These are phyloP conservation scores for Dryobota labecula DNA, from an alignment of 2,888 invertebrate species.

Conservation along the genomic window DNA sequence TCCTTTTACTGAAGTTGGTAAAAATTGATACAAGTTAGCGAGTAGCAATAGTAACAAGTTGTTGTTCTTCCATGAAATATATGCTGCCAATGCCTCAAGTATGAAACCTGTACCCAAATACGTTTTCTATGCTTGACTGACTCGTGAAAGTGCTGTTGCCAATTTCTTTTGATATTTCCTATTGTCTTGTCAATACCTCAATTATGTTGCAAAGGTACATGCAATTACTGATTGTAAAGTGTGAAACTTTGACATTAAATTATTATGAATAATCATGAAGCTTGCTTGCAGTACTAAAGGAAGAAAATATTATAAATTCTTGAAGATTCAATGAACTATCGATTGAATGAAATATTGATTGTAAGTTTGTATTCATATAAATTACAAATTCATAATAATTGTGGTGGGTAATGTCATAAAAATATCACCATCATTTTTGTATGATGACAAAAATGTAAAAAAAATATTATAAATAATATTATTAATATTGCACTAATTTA, in stretches of 20 bases:
- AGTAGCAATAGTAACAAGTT: neutral
- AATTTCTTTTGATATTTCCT: constrained; percentile 33
- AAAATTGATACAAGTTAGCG: neutral
- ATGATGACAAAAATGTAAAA: no score
- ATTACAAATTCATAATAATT: neutral
- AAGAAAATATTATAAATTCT: neutral
- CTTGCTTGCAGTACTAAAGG: neutral
- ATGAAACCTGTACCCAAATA: constrained; percentile 32
- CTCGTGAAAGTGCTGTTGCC: constrained; percentile 34
- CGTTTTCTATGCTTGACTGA: constrained; percentile 46
- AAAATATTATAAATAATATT: no score
- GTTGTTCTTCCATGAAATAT: constrained; percentile 14
- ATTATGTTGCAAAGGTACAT: neutral
- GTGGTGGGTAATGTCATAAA: neutral
- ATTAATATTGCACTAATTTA: no score
- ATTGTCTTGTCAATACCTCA: constrained; percentile 7
- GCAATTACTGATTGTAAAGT: neutral
- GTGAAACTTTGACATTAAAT: neutral
- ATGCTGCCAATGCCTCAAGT: constrained; percentile 1
- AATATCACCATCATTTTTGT: no score
- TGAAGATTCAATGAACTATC: neutral
- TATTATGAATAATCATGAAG: constrained; percentile 1
- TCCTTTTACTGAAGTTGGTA: neutral
- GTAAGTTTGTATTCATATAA: neutral
- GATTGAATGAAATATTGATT: neutral